These are phyloP conservation scores for Erithacus rubecula DNA, from an alignment of 2,797 vertebrate genomes.

Conservation along the genomic window DNA sequence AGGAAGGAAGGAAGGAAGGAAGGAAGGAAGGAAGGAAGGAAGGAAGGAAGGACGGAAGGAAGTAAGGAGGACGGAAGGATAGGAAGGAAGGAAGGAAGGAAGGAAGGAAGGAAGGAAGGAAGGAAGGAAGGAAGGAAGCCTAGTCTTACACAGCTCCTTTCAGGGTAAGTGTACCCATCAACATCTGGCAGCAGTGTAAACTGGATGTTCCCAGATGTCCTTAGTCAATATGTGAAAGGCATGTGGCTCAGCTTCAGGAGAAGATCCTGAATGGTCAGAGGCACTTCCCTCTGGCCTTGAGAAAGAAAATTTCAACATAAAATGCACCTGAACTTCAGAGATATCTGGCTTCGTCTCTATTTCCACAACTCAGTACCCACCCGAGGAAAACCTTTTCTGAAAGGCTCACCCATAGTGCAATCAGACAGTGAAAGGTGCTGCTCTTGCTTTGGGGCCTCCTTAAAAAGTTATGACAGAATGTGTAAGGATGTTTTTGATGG, in stretches of 20 bases:
- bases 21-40: too few relatives aligned
- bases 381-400: neutral
- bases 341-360: neutral
- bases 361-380: neutral
- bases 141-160: neutral
- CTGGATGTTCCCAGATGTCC: neutral
- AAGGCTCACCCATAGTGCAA: neutral
- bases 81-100: too few relatives aligned
- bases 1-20: too few relatives aligned
- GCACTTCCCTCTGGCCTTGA: neutral
- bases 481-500: neutral
- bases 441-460: neutral
- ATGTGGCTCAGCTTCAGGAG: neutral
- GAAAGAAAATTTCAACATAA: neutral
- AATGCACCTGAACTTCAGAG: neutral
- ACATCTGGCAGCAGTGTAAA: neutral
- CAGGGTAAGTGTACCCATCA: neutral
- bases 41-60: too few relatives aligned
- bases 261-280: neutral
- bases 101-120: too few relatives aligned
- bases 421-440: neutral
- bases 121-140: too few relatives aligned
- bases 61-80: too few relatives aligned
- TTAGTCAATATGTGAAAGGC: neutral
- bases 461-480: neutral